Conservation (phyloP, 2,797 vertebrate species). For the Acomys russatus region DNA sequence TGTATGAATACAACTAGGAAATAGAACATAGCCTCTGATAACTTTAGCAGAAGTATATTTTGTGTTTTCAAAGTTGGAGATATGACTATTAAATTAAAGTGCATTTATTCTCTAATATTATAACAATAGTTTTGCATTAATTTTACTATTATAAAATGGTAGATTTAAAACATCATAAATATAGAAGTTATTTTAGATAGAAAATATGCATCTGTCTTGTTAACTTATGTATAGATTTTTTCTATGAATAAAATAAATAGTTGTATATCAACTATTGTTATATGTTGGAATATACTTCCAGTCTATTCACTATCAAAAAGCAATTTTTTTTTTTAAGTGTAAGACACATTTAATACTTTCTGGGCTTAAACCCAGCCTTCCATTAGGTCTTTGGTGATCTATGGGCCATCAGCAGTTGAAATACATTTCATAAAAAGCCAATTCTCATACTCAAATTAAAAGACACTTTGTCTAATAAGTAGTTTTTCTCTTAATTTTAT, state of each 20-base stretch:
- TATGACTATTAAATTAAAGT: not conserved
- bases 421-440: constrained; percentile 8
- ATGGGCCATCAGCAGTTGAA: not conserved
- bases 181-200: not conserved
- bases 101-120: not conserved
- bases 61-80: not conserved
- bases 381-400: not conserved
- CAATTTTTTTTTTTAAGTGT: not conserved
- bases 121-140: not conserved
- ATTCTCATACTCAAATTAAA: not conserved
- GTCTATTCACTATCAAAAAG: not conserved
- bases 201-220: not conserved
- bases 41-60: not conserved
- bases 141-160: constrained; percentile 38
- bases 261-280: not conserved
- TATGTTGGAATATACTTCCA: not conserved
- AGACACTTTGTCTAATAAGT: not conserved
- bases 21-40: not conserved
- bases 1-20: not conserved
- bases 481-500: not conserved
- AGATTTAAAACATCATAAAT: not conserved
- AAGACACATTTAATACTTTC: not conserved
- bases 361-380: not conserved
- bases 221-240: not conserved
- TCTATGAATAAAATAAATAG: not conserved